phyloP scores from a whole-genome alignment of 2,113 vertebrate genomes.

The Thunnus maccoyii region DNA sequence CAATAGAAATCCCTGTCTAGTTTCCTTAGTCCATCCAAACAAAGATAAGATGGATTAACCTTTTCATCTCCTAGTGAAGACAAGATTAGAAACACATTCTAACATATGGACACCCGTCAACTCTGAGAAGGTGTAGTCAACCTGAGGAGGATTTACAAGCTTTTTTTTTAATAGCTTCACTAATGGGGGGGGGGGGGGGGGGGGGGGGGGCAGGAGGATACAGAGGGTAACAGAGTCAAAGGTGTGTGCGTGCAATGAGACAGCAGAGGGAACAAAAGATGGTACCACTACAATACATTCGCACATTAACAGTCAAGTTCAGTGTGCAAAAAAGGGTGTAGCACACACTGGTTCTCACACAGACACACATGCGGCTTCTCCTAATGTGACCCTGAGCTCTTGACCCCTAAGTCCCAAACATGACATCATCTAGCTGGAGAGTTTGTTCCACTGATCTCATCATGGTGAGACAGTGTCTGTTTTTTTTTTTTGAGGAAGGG shows the following conservation, averaged over 20 bases:
- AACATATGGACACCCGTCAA: conserved; percentile 35
- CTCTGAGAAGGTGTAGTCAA: conserved; percentile 7
- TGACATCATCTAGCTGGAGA: conserved; percentile 69
- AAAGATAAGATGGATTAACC: conserved; percentile 67
- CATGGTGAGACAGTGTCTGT: conserved; percentile 44
- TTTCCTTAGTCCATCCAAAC: conserved; percentile 9
- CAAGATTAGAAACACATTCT: conserved; percentile 54
- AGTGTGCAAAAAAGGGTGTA: background rate
- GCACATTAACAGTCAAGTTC: conserved; percentile 25
- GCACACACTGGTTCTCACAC: background rate
- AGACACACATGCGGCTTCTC: conserved; percentile 11
- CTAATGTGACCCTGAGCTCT: conserved; percentile 52
- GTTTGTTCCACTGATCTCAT: conserved; percentile 76
- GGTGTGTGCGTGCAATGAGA: conserved; percentile 1
- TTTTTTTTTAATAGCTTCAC: conserved; percentile 9
- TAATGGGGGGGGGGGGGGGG: background rate
- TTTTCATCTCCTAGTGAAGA: conserved; percentile 59
- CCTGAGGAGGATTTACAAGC: background rate
- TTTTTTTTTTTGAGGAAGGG: conserved; percentile 22
- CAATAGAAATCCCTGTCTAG: conserved; percentile 23
- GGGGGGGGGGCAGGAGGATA: background rate
- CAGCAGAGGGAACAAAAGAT: conserved; percentile 2
- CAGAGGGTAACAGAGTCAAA: background rate
- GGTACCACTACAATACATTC: background rate
- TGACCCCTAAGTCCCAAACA: conserved; percentile 58